Conservation (phyloP, 2,888 invertebrate species). For the Pseudolycoriella hygida region DNA sequence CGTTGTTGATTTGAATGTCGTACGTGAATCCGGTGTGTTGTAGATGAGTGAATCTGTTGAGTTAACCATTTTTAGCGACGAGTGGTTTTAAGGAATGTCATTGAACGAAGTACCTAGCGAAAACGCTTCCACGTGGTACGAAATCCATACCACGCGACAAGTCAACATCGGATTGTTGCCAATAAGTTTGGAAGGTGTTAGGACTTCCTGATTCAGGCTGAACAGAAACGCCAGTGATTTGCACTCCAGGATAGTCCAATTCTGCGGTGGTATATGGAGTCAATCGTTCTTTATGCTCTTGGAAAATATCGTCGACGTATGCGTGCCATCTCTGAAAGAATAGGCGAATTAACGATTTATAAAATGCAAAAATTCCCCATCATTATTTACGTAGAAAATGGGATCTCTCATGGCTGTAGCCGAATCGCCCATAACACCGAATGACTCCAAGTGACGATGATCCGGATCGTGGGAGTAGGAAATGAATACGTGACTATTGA, state of each 20-base stretch:
- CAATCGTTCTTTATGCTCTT: conserved; percentile 51
- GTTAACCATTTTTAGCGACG: too few relatives aligned
- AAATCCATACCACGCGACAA: conserved; percentile 69
- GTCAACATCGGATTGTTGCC: conserved; percentile 65
- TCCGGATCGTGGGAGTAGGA: conserved; percentile 68
- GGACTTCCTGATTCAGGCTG: conserved; percentile 31
- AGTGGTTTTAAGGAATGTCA: background rate
- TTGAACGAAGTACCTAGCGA: conserved; percentile 37
- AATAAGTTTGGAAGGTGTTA: conserved; percentile 49
- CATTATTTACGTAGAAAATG: conserved; percentile 43
- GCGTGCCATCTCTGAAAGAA: conserved; percentile 52
- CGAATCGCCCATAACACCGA: conserved; percentile 68
- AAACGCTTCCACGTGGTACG: conserved; percentile 52
- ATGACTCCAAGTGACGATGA: conserved; percentile 48
- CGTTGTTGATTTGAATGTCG: conserved; percentile 40
- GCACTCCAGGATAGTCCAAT: conserved; percentile 32
- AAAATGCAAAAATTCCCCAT: too few relatives aligned
- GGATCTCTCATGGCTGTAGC: conserved; percentile 79
- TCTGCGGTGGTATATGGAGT: conserved; percentile 41
- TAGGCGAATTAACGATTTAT: too few relatives aligned
- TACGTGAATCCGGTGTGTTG: conserved; percentile 57
- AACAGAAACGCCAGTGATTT: conserved; percentile 38
- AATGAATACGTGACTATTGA: conserved; percentile 36
- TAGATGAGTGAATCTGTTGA: conserved; percentile 47
- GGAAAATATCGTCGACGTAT: conserved; percentile 60